Conservation (phyloP, 2,888 invertebrate genomes). For the Pristionchus fissidentatus region DNA sequence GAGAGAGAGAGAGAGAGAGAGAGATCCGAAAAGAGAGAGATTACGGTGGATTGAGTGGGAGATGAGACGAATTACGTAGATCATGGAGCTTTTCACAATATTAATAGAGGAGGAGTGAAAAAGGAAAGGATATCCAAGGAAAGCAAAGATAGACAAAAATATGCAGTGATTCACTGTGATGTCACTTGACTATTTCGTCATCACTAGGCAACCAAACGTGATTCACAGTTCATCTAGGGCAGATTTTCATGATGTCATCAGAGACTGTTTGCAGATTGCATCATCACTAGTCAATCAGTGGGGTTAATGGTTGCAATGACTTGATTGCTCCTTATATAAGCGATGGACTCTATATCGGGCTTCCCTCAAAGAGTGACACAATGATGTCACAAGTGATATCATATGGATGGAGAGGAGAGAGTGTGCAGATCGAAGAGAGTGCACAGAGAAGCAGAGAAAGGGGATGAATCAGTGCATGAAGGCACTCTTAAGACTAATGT, state of each 20-base stretch:
- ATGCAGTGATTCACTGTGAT: conserved; percentile 10
- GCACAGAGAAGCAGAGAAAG: not conserved
- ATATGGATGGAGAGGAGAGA: conserved; percentile 2
- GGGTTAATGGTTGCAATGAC: not conserved
- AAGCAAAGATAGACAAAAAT: conserved; percentile 1
- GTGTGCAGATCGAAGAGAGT: conserved; percentile 6
- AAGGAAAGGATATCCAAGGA: not conserved
- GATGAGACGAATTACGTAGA: not conserved
- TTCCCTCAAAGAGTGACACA: not conserved
- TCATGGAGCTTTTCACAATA: not conserved
- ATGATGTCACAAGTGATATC: conserved; percentile 27
- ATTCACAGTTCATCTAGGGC: too few species aligned
- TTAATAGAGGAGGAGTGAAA: not conserved
- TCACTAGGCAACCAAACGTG: conserved; percentile 17
- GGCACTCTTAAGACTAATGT: not conserved
- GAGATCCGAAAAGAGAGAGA: not conserved
- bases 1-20: not conserved
- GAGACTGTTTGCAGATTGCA: not conserved
- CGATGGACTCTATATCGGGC: not conserved
- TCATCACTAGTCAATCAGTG: not conserved
- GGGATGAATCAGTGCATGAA: conserved; percentile 16
- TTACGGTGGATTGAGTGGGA: conserved; percentile 22
- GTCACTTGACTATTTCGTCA: not conserved
- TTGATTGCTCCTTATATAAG: not conserved
- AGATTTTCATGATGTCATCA: not conserved